These are phyloP conservation scores for Dryocosmus kuriphilus DNA, from an alignment of 2,888 invertebrate species.

Conservation along the genomic window DNA sequence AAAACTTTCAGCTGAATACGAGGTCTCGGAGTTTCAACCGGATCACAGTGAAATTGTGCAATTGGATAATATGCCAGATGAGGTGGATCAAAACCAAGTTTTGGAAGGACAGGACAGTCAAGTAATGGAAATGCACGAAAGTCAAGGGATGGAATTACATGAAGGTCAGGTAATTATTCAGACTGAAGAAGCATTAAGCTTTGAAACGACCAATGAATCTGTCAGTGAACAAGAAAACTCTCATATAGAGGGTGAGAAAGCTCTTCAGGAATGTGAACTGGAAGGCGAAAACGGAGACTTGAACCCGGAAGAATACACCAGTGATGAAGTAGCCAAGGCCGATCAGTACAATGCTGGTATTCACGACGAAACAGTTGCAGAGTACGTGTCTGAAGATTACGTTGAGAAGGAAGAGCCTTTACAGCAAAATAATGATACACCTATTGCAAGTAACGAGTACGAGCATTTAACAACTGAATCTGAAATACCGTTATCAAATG, in stretches of 20 bases:
- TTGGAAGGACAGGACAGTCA: conserved; percentile 15
- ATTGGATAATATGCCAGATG: conserved; percentile 17
- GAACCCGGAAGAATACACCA: neutral
- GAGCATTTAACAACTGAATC: neutral
- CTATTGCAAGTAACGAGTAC: neutral
- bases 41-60: conserved; percentile 9
- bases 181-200: neutral
- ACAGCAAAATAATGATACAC: neutral
- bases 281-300: conserved; percentile 13
- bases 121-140: conserved; percentile 7
- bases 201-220: conserved; percentile 9
- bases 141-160: conserved; percentile 4
- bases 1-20: neutral
- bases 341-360: neutral
- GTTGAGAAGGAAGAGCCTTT: neutral
- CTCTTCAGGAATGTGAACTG: neutral
- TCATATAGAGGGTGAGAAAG: neutral
- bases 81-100: conserved; percentile 6
- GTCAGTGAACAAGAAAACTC: conserved; percentile 9
- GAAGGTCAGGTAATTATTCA: neutral
- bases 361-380: neutral
- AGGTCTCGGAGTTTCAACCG: neutral
- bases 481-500: neutral
- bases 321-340: neutral
- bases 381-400: neutral